These are phyloP conservation scores for Caenorhabditis inopinata DNA, from an alignment of 1,140 invertebrate species.

Conservation along the genomic window DNA sequence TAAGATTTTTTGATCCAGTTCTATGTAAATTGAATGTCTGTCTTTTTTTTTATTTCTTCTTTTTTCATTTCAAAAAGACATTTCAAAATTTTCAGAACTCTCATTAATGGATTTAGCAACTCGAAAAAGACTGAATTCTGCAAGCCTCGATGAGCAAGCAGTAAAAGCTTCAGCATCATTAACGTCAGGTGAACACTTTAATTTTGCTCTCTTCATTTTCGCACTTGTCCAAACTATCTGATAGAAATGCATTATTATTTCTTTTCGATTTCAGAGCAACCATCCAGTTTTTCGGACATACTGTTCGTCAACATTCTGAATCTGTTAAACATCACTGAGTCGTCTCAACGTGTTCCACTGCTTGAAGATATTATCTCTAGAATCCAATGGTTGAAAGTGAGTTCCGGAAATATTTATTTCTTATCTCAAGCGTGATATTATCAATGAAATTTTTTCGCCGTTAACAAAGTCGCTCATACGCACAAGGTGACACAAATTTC, in stretches of 20 bases:
- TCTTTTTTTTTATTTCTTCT: too few species aligned
- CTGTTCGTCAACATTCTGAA: background rate
- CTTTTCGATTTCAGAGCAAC: background rate
- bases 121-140: too few species aligned
- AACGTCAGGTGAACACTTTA: too few species aligned
- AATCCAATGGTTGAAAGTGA: background rate
- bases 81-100: too few species aligned
- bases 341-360: background rate
- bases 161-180: too few species aligned
- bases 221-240: too few species aligned
- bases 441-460: background rate
- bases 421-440: conserved; percentile 1
- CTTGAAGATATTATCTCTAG: background rate
- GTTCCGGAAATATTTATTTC: conserved; percentile 12
- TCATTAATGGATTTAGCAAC: too few species aligned
- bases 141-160: too few species aligned
- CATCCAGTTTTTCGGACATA: background rate
- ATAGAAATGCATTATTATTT: too few species aligned
- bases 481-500: background rate
- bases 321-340: background rate
- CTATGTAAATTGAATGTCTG: too few species aligned
- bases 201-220: too few species aligned
- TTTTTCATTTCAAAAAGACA: too few species aligned
- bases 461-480: background rate
- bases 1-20: background rate